Evolutionary conservation across 1,140 invertebrate genomes (phyloP), one percentile per base, ranked within the genome.

Genomic region (Oryzaephilus surinamensis): DNA sequence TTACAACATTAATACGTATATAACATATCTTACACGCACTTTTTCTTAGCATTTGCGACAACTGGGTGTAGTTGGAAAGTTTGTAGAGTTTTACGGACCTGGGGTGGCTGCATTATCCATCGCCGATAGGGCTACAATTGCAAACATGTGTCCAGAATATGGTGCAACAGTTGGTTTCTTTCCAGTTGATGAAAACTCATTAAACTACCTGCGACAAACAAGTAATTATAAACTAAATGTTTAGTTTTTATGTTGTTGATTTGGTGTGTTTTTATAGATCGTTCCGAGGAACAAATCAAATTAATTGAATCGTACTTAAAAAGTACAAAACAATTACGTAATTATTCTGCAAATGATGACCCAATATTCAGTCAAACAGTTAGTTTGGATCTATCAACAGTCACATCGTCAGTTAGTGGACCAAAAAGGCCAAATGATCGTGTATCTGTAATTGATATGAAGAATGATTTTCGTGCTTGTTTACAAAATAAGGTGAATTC

Each of bases 101-200:
- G 94, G 95, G 5, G 89, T 97, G 6, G 60, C 76, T 1, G 76
- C 83, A 39, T 64, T 99, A 1, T 94, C 88, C 29, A 92, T 99
- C 33, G 94, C 95, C 2, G 96, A 98, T 65, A 63, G 96, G 42
- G 93, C 82, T 41, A 97, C 76, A 20, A 95, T 89, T 58, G 92
- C 79, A 20, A 98, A 98, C 65, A 98, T 98, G 95, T 96, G 89
- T 61, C 94, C 94, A 0, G 95, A 97, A 68, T 98, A 97, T 63
- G 87, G 96, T 14, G 95, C 95, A 6, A 98, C 95, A 1, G 80
- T 94, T 45, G 94, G 87, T 0, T 97, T 85, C 61, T 99, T 99
- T 66, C 89, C 96, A 2, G 84, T 97, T 1, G 96, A 99, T 66
- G 62, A 76, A 15, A 77, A 81, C 23, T 92, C 88, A 17, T 69